These are phyloP conservation scores for Triplophysa dalaica DNA, from an alignment of 2,113 vertebrate genomes.

Conservation along the genomic window DNA sequence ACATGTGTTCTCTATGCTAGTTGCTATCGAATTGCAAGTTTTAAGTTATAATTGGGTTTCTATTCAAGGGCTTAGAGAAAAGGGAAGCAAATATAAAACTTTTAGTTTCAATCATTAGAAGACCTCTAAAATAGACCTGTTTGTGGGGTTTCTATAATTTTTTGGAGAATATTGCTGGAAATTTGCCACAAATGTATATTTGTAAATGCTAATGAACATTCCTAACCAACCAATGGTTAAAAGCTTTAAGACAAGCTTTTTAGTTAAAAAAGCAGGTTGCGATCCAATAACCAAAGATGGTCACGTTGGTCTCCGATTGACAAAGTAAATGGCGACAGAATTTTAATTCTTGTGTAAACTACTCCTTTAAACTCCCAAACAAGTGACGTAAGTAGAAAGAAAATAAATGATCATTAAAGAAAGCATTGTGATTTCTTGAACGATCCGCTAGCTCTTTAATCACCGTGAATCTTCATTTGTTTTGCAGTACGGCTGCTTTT, in stretches of 20 bases:
- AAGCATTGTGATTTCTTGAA: constrained; percentile 41
- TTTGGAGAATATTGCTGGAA: too few relatives aligned
- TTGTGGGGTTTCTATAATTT: too few relatives aligned
- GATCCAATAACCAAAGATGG: too few relatives aligned
- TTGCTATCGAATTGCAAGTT: constrained; percentile 51
- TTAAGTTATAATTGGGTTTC: constrained; percentile 46
- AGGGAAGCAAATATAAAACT: not conserved
- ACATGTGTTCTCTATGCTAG: not conserved
- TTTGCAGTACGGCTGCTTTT: constrained; percentile 45
- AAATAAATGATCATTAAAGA: constrained; percentile 34
- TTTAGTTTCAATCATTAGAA: too few relatives aligned
- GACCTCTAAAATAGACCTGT: too few relatives aligned
- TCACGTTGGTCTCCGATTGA: too few relatives aligned
- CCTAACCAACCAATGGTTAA: too few relatives aligned
- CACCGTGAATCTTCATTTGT: constrained; percentile 48
- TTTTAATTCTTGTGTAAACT: constrained; percentile 9
- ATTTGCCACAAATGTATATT: too few relatives aligned
- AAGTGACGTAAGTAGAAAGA: constrained; percentile 13
- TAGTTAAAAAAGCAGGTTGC: too few relatives aligned
- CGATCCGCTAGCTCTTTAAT: constrained; percentile 36
- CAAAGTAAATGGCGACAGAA: not conserved
- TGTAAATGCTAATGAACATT: too few relatives aligned
- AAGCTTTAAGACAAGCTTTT: too few relatives aligned
- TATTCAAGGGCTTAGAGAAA: not conserved
- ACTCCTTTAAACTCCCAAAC: not conserved